Base-by-base conservation (phyloP, 2,113 vertebrate genomes). In the Elaphurus davidianus region DNA sequence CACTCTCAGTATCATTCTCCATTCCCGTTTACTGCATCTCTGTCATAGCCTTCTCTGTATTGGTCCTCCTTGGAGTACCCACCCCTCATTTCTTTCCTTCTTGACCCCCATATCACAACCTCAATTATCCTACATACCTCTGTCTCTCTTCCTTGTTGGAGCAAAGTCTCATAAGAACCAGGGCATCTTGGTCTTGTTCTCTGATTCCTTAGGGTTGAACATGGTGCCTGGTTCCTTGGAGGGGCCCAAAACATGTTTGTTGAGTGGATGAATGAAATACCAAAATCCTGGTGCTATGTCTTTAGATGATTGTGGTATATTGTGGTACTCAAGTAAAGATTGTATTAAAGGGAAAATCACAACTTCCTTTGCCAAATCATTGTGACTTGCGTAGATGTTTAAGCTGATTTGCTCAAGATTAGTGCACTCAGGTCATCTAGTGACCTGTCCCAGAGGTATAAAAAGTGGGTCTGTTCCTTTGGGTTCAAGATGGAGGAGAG, bases 251-350 rank as follows among this genome's bases (percentile, higher is more conserved):
- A 45, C 14, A 4, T 50, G 10, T 23, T 19, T 82, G 78, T 25
- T 33, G 83, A 81, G 6, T 40, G 64, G 7, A 78, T 3, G 86
- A 54, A 11, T 28, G 78, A 47, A 30, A 55, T 30, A 17, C 10
- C 60, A 33, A 12, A 45, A 52, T 14, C 64, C 25, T 13, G 13
- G 8, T 13, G 40, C 62, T 50, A 21, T 43, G 14, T 47, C 36
- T 2, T 11, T 4, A 30, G 45, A 28, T 4, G 17, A 36, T 55
- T 28, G 33, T 0, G 3, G 1, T 2, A 12, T 6, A 15, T 6
- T 5, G 16, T 82, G 47, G 81, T 23, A 16, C 15, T 27, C 81
- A 55, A 64, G 57, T 10, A 27, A n/a, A 74, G 83, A 17, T 1
- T 3, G 27, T 19, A 23, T 3, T n/a, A 52, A 25, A 64, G 59